Evolutionary conservation across 2,888 invertebrate species (phyloP).

Genomic region (Crepidodera aurea): DNA sequence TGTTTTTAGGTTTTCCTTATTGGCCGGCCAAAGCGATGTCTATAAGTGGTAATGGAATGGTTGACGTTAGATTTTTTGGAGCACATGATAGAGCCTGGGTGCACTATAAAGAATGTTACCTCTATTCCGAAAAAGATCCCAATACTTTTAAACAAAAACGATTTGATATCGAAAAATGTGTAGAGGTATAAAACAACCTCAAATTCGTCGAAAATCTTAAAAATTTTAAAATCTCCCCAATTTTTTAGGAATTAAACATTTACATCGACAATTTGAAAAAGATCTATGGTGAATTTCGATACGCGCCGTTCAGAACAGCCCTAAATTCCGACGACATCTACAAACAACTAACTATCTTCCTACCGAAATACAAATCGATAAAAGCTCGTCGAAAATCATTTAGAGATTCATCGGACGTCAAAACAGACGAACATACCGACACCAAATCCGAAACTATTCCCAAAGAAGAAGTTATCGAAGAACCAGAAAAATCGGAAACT

Average conservation of each 20-base stretch:
- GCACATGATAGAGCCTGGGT: slow-evolving; percentile 95
- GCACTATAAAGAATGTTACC: slow-evolving; percentile 81
- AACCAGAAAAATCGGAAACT: slow-evolving; percentile 1
- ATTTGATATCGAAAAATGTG: slow-evolving; percentile 69
- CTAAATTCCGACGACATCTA: slow-evolving; percentile 71
- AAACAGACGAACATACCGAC: slow-evolving; percentile 9
- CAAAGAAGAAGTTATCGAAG: background rate
- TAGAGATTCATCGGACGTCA: slow-evolving; percentile 7
- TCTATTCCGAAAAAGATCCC: slow-evolving; percentile 80
- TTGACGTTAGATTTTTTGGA: slow-evolving; percentile 94
- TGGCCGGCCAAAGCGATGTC: slow-evolving; percentile 97
- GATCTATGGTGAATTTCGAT: slow-evolving; percentile 76
- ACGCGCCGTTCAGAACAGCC: slow-evolving; percentile 74
- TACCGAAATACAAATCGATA: slow-evolving; percentile 60
- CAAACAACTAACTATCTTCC: slow-evolving; percentile 72
- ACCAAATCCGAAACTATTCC: slow-evolving; percentile 8
- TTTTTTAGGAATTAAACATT: slow-evolving; percentile 72
- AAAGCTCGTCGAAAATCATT: slow-evolving; percentile 10
- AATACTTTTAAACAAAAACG: slow-evolving; percentile 70
- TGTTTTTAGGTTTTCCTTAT: slow-evolving; percentile 81
- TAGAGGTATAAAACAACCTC: slow-evolving; percentile 65
- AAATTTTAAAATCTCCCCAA: background rate
- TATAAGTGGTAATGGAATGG: slow-evolving; percentile 68
- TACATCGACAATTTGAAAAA: slow-evolving; percentile 78
- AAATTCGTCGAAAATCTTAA: no score